Evolutionary conservation across 2,888 invertebrate species (phyloP).

Genomic region (Heteromyza rotundicornis): DNA sequence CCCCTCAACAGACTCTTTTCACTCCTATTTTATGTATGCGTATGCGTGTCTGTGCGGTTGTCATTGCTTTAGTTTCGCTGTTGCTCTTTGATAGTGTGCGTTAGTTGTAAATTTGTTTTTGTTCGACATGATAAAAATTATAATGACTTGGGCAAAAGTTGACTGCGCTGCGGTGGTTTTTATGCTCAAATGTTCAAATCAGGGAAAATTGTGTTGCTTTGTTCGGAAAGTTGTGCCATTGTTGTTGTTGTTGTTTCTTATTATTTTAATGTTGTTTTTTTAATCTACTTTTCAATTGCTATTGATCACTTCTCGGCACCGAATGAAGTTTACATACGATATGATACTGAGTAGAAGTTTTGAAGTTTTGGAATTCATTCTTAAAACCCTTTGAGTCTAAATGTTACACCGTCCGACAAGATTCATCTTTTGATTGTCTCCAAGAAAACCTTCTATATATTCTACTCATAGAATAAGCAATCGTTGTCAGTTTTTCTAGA

Average conservation of each 20-base stretch:
- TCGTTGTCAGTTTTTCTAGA: no score
- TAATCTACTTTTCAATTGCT: background rate
- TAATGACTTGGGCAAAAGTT: background rate
- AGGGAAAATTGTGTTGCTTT: background rate
- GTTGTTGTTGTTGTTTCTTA: constrained; percentile 6
- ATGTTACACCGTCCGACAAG: no score
- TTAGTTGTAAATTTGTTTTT: background rate
- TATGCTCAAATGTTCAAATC: background rate
- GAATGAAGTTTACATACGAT: no score
- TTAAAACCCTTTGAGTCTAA: no score
- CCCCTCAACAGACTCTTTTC: background rate
- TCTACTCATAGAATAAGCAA: no score
- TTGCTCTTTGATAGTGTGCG: background rate
- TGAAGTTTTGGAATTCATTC: no score
- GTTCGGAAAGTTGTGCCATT: background rate
- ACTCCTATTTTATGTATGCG: background rate
- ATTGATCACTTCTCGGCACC: constrained; percentile 1
- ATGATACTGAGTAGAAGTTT: no score
- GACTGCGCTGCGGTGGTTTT: background rate
- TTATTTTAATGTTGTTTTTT: background rate
- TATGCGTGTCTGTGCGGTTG: background rate
- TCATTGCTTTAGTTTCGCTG: constrained; percentile 1
- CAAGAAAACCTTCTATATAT: no score
- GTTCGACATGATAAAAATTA: background rate
- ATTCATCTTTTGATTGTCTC: no score